Evolutionary conservation across 2,888 invertebrate species (phyloP).

Genomic region (Himalopsyche kuldschensis): DNA sequence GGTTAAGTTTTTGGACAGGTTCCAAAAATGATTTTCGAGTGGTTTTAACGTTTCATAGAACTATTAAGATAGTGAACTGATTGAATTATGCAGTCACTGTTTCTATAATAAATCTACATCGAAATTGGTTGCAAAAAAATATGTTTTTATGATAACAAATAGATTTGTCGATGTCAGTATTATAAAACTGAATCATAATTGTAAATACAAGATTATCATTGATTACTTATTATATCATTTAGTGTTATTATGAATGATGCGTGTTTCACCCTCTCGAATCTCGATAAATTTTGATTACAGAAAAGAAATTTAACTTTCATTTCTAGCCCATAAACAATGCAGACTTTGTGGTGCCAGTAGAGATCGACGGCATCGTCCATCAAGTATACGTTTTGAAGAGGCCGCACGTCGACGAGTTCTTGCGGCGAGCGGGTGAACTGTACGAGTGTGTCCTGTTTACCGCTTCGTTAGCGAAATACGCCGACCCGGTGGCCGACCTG

Average conservation of each 20-base stretch:
- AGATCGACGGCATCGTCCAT: slow-evolving; percentile 98
- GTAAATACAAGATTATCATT: too few relatives aligned
- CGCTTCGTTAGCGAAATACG: slow-evolving; percentile 98
- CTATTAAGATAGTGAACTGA: neutral
- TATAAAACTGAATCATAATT: too few relatives aligned
- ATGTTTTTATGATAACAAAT: too few relatives aligned
- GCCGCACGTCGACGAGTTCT: slow-evolving; percentile 98
- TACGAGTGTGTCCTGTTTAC: slow-evolving; percentile 99
- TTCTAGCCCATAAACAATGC: slow-evolving; percentile 98
- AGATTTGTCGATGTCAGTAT: too few relatives aligned
- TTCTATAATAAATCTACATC: neutral
- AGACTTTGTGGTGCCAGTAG: slow-evolving; percentile 99
- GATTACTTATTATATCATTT: too few relatives aligned
- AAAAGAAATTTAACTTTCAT: too few relatives aligned
- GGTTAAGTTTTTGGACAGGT: neutral
- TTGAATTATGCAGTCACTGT: neutral
- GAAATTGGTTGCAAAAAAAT: too few relatives aligned
- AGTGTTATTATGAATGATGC: too few relatives aligned
- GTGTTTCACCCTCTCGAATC: too few relatives aligned
- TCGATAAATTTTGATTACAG: too few relatives aligned
- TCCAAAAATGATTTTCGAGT: neutral
- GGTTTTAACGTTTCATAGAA: neutral
- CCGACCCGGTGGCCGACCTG: slow-evolving; percentile 98
- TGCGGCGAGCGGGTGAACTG: slow-evolving; percentile 95
- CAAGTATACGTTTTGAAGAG: slow-evolving; percentile 98